Evolutionary conservation across 2,797 vertebrate genomes (phyloP), one percentile per base, ranked within the genome.

Genomic region (Echeneis naucrates): DNA sequence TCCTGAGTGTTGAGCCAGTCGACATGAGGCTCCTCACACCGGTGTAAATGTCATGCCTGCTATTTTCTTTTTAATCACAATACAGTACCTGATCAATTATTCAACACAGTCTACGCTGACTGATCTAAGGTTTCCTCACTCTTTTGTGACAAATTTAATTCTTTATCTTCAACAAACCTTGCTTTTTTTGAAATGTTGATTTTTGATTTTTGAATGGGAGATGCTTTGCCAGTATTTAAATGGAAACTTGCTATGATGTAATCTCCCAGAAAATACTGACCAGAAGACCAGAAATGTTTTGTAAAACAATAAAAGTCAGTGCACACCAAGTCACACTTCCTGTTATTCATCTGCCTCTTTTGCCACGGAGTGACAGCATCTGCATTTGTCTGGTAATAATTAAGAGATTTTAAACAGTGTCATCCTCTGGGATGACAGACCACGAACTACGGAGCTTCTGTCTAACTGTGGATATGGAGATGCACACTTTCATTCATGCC

Each of bases 11-110:
- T 70, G 82, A 72, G 61, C 64, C 47, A 67, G 45, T 56, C 68
- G 89, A 93, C 85, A 92, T 87, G 89, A 85, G 80, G 75, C 66
- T 81, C 54, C 75, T 89, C 75, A 83, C 92, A 92, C 92, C 51
- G 1, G 12, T 85, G 86, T 87, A 84, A 86, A 87, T 89, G 87
- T 89, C 87, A 88, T 54, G 17, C 40, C 61, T 71, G 68, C 73
- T 66, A 73, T 75, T 74, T 42, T 42, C 19, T 38, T 42, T 42
- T 19, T 13, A 17, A 70, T 47, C 44, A 76, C 50, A 71, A 70
- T 75, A 87, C 66, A 80, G 83, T 59, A 72, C 63, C 60, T 38
- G 37, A 68, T 94, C 3, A 85, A 92, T 85, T 85, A 89, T 93
- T 92, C 62, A 93, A 52, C 59, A 42, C 19, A 51, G 17, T 72